These are phyloP conservation scores for Melieria picta DNA, from an alignment of 2,888 invertebrate species.

Conservation along the genomic window DNA sequence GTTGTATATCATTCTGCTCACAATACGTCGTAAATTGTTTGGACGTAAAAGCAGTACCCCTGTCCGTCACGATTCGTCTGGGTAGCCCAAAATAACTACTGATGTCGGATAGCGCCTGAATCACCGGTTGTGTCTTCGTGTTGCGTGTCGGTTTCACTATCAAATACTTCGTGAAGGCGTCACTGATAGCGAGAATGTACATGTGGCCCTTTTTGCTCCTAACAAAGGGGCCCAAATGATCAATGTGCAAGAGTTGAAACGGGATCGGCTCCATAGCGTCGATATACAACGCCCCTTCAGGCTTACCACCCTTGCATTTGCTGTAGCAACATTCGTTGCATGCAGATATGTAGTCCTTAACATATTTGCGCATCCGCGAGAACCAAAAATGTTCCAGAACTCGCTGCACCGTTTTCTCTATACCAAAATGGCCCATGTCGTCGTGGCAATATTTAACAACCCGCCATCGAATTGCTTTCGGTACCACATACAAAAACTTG, in stretches of 20 bases:
- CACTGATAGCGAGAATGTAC: too few relatives aligned
- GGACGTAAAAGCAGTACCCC: slow-evolving; percentile 37
- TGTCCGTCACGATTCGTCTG: slow-evolving; percentile 46
- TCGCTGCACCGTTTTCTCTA: slow-evolving; percentile 17
- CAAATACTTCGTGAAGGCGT: slow-evolving; percentile 41
- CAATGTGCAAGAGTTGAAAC: slow-evolving; percentile 22
- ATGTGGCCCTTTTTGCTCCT: too few relatives aligned
- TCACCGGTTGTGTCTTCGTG: slow-evolving; percentile 37
- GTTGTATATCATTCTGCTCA: slow-evolving; percentile 26
- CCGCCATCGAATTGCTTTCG: slow-evolving; percentile 10
- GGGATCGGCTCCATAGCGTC: slow-evolving; percentile 12
- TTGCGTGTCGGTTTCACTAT: slow-evolving; percentile 39
- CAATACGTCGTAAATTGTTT: slow-evolving; percentile 44
- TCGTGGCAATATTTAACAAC: slow-evolving; percentile 9
- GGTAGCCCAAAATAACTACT: slow-evolving; percentile 47
- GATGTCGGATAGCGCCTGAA: slow-evolving; percentile 38
- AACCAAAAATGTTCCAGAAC: slow-evolving; percentile 28
- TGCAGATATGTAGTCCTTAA: slow-evolving; percentile 27
- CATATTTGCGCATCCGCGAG: slow-evolving; percentile 23
- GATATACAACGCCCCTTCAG: slow-evolving; percentile 19
- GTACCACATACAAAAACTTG: neutral
- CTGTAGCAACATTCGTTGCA: slow-evolving; percentile 37
- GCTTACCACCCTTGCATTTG: slow-evolving; percentile 18
- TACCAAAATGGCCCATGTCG: slow-evolving; percentile 11
- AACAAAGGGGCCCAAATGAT: slow-evolving; percentile 33